Evolutionary conservation across 2,797 vertebrate species (phyloP).

Genomic region (Sarcophilus harrisii): DNA sequence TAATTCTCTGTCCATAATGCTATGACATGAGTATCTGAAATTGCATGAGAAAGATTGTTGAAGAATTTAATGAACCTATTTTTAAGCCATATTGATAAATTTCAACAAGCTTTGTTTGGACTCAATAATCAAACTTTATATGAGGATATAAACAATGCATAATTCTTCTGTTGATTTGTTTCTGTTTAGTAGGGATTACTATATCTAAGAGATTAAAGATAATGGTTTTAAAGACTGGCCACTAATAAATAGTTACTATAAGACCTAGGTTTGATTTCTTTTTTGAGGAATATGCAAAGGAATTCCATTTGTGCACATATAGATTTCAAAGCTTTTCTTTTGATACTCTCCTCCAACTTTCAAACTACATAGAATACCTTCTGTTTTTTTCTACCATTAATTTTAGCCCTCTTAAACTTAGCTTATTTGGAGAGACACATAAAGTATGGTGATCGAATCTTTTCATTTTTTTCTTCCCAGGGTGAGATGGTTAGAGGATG

Average conservation of each 20-base stretch:
- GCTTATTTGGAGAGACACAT: not conserved
- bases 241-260: not conserved
- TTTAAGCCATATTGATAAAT: not conserved
- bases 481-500: not conserved
- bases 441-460: not conserved
- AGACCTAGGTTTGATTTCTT: not conserved
- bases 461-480: too few relatives aligned
- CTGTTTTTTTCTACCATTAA: not conserved
- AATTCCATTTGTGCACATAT: not conserved
- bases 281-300: not conserved
- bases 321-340: not conserved
- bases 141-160: not conserved
- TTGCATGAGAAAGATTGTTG: not conserved
- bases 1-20: not conserved
- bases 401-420: not conserved
- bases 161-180: not conserved
- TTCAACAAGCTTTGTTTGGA: not conserved
- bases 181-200: not conserved
- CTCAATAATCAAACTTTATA: not conserved
- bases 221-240: not conserved
- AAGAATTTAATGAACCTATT: not conserved
- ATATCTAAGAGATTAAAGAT: not conserved
- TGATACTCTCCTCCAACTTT: not conserved
- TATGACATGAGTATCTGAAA: not conserved
- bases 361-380: not conserved